Evolutionary conservation across 2,888 invertebrate genomes (phyloP), one percentile per base, ranked within the genome.

Genomic region (Papilio demoleus): DNA sequence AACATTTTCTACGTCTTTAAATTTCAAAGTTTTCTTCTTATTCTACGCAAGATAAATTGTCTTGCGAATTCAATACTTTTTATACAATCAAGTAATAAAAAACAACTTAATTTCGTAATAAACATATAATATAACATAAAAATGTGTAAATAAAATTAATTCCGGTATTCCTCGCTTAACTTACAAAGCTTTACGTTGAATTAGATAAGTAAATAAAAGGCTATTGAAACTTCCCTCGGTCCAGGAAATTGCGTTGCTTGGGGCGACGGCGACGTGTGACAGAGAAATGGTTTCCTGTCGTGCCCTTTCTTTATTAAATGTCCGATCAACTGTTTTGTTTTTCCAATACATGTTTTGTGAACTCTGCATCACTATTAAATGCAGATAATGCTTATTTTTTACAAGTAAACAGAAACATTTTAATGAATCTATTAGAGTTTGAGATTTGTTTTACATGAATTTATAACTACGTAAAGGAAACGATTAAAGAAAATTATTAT

Each of bases 221-320:
- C 67, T 63, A 58, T 56, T 61, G 67, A 61, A 61, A 67, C 67
- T 67, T 61, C 53, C n/a, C 61, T 40, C 61, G 56, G 63, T 63
- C 67, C 63, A 63, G 67, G 67, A 68, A 68, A 68, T 68, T 63
- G 67, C 42, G 56, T 58, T 17, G 62, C 63, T 62, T 27, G 58
- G 24, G 56, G 67, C 53, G 63, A 68, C 67, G 45, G 67, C 53
- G 63, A 68, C 67, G 56, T 68, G 67, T 68, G 67, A 68, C 68
- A 68, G 68, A 63, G 62, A 68, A 68, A 68, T 68, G 38, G 68
- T 58, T 68, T 68, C 68, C 63, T 62, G 63, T 63, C 63, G 36
- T 14, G 68, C 27, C 63, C 58, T 63, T 68, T 63, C 63, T 63
- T 63, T 68, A 68, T 63, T 68, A 63, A 62, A 68, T 45, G 34